Conservation (phyloP, 2,113 vertebrate species). For the Amblyornis subalaris region DNA sequence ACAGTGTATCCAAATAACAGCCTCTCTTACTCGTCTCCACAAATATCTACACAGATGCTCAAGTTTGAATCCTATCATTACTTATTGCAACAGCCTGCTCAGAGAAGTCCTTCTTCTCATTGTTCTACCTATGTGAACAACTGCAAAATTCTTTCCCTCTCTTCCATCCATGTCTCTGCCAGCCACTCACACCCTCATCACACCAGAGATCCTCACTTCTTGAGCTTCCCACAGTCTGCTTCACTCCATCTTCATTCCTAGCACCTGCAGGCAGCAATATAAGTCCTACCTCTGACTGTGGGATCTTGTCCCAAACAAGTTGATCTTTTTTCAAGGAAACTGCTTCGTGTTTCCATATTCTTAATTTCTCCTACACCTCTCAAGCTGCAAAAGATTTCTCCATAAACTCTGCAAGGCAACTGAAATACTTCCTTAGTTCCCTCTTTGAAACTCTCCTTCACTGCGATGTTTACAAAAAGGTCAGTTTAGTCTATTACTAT, state of each 20-base stretch:
- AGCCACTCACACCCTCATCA: not conserved
- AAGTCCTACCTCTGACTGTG: not conserved
- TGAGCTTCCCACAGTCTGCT: not conserved
- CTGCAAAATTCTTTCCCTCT: not conserved
- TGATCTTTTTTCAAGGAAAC: not conserved
- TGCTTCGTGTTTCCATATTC: not conserved
- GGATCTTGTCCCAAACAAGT: not conserved
- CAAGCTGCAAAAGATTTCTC: not conserved
- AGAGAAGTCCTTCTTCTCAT: not conserved
- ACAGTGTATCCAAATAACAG: not conserved
- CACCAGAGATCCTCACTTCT: not conserved
- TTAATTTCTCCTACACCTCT: not conserved
- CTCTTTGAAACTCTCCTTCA: not conserved
- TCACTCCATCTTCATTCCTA: not conserved
- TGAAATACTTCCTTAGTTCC: not conserved
- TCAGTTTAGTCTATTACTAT: not conserved
- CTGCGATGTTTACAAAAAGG: not conserved
- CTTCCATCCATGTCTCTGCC: not conserved
- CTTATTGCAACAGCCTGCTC: not conserved
- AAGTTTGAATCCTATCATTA: not conserved
- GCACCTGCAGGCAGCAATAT: not conserved
- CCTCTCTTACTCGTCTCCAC: not conserved
- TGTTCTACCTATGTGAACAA: not conserved
- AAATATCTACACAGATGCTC: not conserved
- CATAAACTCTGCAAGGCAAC: not conserved